These are phyloP conservation scores for Astreopora myriophthalma DNA, from an alignment of 64 coral and sea anemone species.

Conservation along the genomic window DNA sequence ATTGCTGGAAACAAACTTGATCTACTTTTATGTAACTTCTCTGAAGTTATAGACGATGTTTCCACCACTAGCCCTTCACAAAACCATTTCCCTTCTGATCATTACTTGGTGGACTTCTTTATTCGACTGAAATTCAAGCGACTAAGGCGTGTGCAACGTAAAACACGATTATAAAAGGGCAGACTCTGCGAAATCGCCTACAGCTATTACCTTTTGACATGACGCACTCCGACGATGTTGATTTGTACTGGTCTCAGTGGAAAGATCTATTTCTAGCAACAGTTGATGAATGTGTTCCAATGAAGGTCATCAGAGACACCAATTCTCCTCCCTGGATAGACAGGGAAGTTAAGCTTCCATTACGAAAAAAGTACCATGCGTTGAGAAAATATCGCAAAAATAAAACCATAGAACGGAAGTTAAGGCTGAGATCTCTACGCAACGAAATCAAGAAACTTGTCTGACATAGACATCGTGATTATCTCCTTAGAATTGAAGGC, in stretches of 20 bases:
- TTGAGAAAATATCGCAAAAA: conserved; percentile 37
- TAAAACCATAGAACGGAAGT: conserved; percentile 42
- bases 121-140: conserved; percentile 45
- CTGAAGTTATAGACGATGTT: conserved; percentile 47
- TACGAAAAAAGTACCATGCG: neutral
- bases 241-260: conserved; percentile 21
- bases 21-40: conserved; percentile 40
- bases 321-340: conserved; percentile 40
- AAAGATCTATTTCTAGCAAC: conserved; percentile 53
- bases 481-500: conserved; percentile 50
- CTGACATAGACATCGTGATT: conserved; percentile 22
- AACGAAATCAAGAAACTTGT: conserved; percentile 39
- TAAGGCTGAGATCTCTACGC: conserved; percentile 20
- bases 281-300: conserved; percentile 5
- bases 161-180: conserved; percentile 28
- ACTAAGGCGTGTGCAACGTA: neutral
- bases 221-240: neutral
- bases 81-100: conserved; percentile 46
- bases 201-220: neutral
- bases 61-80: neutral
- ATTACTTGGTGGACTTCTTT: conserved; percentile 45
- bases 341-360: neutral
- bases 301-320: neutral
- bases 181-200: neutral
- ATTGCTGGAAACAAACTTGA: conserved; percentile 54